Evolutionary conservation across 2,888 invertebrate genomes (phyloP).

Genomic region (Helobdella robusta): DNA sequence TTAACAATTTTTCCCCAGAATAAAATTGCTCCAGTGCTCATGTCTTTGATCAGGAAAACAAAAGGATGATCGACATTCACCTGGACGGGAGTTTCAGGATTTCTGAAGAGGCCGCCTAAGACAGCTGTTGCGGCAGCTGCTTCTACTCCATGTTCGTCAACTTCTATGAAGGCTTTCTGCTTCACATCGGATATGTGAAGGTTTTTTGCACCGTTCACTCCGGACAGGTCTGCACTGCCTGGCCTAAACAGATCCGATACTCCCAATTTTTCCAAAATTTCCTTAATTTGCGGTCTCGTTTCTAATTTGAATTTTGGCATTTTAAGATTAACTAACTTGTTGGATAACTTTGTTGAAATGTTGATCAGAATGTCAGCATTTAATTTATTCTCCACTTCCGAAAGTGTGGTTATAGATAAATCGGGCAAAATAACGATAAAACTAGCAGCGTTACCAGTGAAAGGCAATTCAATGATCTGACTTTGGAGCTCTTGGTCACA

Average conservation of each 20-base stretch:
- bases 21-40: constrained; percentile 27
- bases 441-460: constrained; percentile 45
- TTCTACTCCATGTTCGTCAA: constrained; percentile 39
- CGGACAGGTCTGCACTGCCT: constrained; percentile 41
- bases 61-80: constrained; percentile 33
- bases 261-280: constrained; percentile 30
- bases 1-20: constrained; percentile 31
- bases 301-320: constrained; percentile 35
- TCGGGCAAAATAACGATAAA: constrained; percentile 35
- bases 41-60: constrained; percentile 33
- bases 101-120: neutral
- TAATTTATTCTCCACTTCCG: constrained; percentile 25
- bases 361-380: constrained; percentile 16
- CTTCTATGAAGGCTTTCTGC: constrained; percentile 44
- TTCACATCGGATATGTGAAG: constrained; percentile 40
- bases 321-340: constrained; percentile 27
- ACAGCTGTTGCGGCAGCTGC: constrained; percentile 39
- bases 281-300: constrained; percentile 26
- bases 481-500: neutral
- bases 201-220: constrained; percentile 36
- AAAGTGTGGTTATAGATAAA: neutral
- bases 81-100: neutral
- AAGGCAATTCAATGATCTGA: constrained; percentile 60
- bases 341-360: constrained; percentile 14
- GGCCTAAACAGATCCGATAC: constrained; percentile 34